Evolutionary conservation across 2,888 invertebrate species (phyloP).

Genomic region (Caenorhabditis plicata): DNA sequence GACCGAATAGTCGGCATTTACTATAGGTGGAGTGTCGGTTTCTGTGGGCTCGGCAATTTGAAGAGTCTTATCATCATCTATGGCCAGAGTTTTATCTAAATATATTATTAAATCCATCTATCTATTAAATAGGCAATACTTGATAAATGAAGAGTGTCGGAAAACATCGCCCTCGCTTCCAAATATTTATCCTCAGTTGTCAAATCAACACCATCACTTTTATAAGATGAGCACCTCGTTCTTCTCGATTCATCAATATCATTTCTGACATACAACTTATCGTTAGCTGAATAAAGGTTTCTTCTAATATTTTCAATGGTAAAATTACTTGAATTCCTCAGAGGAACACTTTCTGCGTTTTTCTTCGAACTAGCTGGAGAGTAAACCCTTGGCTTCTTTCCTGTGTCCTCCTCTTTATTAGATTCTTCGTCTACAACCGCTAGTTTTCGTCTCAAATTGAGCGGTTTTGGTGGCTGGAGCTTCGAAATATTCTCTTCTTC

Average conservation of each 20-base stretch:
- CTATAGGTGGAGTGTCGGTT: no score
- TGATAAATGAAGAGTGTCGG: conserved; percentile 25
- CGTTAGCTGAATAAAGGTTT: no score
- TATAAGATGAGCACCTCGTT: no score
- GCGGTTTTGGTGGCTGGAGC: conserved; percentile 23
- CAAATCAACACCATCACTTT: conserved; percentile 17
- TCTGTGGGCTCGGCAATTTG: conserved; percentile 1
- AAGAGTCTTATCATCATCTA: conserved; percentile 2
- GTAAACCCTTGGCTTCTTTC: not conserved
- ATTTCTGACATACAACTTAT: conserved; percentile 7
- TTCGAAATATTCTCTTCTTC: not conserved
- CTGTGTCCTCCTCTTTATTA: not conserved
- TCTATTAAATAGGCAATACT: no score
- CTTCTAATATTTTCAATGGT: conserved; percentile 7
- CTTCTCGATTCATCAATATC: conserved; percentile 3
- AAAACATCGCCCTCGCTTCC: conserved; percentile 29
- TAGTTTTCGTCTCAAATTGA: not conserved
- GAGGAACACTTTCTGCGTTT: not conserved
- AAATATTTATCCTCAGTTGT: conserved; percentile 20
- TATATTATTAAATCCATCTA: no score
- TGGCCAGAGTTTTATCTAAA: conserved; percentile 10
- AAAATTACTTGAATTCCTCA: not conserved
- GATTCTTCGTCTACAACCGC: no score
- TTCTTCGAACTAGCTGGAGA: no score
- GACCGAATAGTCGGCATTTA: conserved; percentile 11